A percentile compares a stretch with the other conserved stretches of the same genome.
phyloP scores from a whole-genome alignment of 2,113 vertebrate genomes.

The Callorhinus ursinus region DNA sequence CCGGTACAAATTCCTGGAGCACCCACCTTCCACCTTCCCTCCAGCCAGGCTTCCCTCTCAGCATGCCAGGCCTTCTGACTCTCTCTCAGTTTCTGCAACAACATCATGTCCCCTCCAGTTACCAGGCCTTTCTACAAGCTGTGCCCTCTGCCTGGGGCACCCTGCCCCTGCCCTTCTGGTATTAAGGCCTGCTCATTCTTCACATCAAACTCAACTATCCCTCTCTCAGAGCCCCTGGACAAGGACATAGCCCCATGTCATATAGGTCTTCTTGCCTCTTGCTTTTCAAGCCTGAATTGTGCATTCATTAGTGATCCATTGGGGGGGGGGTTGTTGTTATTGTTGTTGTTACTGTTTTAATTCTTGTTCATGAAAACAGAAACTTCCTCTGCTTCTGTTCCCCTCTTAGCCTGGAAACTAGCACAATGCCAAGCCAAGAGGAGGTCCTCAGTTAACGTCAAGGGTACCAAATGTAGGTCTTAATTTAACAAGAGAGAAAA shows the following conservation, averaged over 20 bases:
- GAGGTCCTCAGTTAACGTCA: not conserved
- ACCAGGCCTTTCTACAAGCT: not conserved
- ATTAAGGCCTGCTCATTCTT: not conserved
- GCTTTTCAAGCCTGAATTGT: not conserved
- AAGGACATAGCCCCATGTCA: not conserved
- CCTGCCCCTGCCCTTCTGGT: too few species aligned
- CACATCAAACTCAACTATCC: not conserved
- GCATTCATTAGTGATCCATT: not conserved
- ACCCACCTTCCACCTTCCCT: fast-evolving
- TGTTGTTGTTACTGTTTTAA: not conserved
- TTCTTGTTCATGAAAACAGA: not conserved
- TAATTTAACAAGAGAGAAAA: not conserved
- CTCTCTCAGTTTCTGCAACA: not conserved
- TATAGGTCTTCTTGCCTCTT: not conserved
- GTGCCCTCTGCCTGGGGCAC: not conserved
- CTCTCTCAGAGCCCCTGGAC: not conserved
- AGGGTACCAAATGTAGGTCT: not conserved
- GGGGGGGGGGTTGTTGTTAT: not conserved
- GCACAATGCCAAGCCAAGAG: not conserved
- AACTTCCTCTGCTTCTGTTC: not conserved
- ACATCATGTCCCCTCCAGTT: not conserved
- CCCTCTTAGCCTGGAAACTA: not conserved
- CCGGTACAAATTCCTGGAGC: not conserved
- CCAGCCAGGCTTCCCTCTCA: not conserved
- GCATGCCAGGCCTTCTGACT: not conserved